Base-by-base conservation (phyloP, 2,797 vertebrate genomes). In the Fundulus diaphanus region DNA sequence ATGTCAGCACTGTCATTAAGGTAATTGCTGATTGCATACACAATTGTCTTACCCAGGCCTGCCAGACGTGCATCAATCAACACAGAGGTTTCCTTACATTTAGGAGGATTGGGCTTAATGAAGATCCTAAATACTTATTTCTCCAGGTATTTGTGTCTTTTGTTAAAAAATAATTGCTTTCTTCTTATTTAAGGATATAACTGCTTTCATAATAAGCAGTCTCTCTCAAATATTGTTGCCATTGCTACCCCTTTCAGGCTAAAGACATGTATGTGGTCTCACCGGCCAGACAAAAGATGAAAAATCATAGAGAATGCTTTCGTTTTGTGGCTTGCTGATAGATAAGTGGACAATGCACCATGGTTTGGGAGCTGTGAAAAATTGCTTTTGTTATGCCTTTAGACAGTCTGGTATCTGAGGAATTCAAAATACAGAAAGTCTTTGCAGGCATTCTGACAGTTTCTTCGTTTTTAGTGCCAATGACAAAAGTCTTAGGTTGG, bases 1-100 rank as follows among this genome's bases (percentile, higher is more conserved):
- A 90, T 90, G 90, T 93, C 92, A 92, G 90, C 92, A 82, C 88
- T 57, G 77, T 89, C 93, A 94, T 94, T 94, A 94, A 81, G 65
- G 85, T 90, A 93, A 94, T 92, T 92, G 91, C 89, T 92, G 88
- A 93, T 94, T 92, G 90, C 81, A 89, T 76, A 86, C 88, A 85
- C 89, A 92, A 88, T 90, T 88, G 84, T 90, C 87, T 85, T 79
- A 85, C 75, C 79, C 78, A 81, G 37, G 71, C 87, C 78, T 85
- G 63, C 82, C 78, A 80, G 81, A 84, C 82, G 61, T 82, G 48
- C 67, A 66, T 87, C 89, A 89, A 66, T 92, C 87, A 51, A 65
- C 87, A 73, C 44, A 54, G 3, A 73, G 78, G 27, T 88, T 89
- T 66, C 70, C 72, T 76, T 83, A 68, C 70, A 71, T 85, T 77